A percentile compares a stretch with the other conserved stretches of the same genome.
These are phyloP conservation scores for Cephus pygmeus DNA, from an alignment of 2,888 invertebrate species.

Conservation along the genomic window DNA sequence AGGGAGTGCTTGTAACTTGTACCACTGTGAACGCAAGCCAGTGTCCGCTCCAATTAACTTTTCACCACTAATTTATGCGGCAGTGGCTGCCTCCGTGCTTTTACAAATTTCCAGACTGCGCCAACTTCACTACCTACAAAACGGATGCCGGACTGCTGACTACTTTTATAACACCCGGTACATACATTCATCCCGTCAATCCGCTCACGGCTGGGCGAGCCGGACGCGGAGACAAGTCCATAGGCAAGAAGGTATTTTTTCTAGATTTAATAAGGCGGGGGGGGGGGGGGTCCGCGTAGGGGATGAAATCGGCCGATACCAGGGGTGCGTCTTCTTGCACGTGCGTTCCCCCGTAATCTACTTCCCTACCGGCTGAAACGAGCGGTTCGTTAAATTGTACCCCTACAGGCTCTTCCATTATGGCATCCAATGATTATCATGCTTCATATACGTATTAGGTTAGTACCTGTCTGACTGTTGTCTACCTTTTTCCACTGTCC, in stretches of 20 bases:
- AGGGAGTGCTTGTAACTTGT: slow-evolving; percentile 54
- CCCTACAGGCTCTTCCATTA: background rate
- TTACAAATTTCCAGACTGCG: slow-evolving; percentile 31
- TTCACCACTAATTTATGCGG: slow-evolving; percentile 64
- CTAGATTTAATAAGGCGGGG: background rate
- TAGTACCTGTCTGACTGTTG: background rate
- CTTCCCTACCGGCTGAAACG: background rate
- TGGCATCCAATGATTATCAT: background rate
- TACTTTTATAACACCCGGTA: slow-evolving; percentile 27
- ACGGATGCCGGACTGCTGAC: slow-evolving; percentile 18
- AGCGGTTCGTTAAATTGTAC: background rate
- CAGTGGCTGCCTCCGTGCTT: slow-evolving; percentile 27
- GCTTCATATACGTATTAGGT: background rate
- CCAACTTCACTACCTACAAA: slow-evolving; percentile 13
- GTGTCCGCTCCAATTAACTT: slow-evolving; percentile 65
- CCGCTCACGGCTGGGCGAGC: background rate
- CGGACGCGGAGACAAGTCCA: background rate
- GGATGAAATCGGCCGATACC: background rate
- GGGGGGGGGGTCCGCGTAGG: background rate
- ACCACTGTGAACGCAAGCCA: slow-evolving; percentile 57
- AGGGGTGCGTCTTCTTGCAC: background rate
- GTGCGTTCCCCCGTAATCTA: too few species aligned
- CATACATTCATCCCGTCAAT: slow-evolving; percentile 14
- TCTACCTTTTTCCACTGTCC: background rate
- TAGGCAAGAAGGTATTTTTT: background rate